Conservation (phyloP, 1,140 invertebrate species). For the Thaumetopoea pityocampa region DNA sequence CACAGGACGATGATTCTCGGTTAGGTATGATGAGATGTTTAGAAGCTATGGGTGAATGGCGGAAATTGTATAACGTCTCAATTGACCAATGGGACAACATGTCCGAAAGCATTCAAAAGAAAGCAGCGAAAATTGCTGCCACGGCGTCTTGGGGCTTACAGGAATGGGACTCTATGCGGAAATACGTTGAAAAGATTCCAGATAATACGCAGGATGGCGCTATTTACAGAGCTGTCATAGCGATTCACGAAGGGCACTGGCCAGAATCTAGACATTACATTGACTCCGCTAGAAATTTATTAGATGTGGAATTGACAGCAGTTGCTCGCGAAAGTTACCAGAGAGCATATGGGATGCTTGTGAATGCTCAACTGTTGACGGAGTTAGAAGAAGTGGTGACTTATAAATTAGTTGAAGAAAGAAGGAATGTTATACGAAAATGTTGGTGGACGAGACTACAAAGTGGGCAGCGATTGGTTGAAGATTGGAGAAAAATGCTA, state of each 20-base stretch:
- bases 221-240: conserved; percentile 96
- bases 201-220: conserved; percentile 94
- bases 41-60: conserved; percentile 98
- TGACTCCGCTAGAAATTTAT: conserved; percentile 92
- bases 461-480: conserved; percentile 95
- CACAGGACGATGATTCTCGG: conserved; percentile 86
- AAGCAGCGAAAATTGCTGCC: conserved; percentile 94
- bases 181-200: conserved; percentile 90
- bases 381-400: conserved; percentile 99
- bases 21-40: conserved; percentile 97
- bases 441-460: conserved; percentile 98
- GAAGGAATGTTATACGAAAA: conserved; percentile 86
- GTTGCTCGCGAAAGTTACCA: conserved; percentile 99
- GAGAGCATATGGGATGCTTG: conserved; percentile 97
- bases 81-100: conserved; percentile 85
- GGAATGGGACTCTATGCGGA: conserved; percentile 95
- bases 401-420: conserved; percentile 94
- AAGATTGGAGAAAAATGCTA: conserved; percentile 98
- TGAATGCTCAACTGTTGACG: conserved; percentile 96
- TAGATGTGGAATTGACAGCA: conserved; percentile 97
- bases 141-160: conserved; percentile 96
- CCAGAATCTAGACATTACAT: conserved; percentile 85
- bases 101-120: conserved; percentile 81
- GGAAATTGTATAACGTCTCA: conserved; percentile 84
- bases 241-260: conserved; percentile 93